phyloP scores from a whole-genome alignment of 2,888 invertebrate species.

The Mechanitis messenoides region DNA sequence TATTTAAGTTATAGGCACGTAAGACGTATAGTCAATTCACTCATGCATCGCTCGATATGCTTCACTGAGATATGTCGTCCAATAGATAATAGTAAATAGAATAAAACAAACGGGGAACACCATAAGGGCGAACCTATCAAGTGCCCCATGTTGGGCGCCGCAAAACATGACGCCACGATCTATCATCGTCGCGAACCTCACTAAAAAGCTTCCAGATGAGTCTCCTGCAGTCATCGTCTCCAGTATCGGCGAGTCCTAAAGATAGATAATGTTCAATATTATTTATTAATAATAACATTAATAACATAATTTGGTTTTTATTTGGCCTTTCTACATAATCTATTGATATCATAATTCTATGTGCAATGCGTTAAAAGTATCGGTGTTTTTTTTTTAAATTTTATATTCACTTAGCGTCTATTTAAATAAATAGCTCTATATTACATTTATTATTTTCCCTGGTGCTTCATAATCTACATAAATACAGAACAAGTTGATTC shows the following conservation, averaged over 20 bases:
- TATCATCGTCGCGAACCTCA: slow-evolving; percentile 58
- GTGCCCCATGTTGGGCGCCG: slow-evolving; percentile 77
- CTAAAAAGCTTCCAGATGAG: slow-evolving; percentile 44
- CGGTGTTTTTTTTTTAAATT: slow-evolving; percentile 15
- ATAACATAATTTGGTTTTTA: neutral
- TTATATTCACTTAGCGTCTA: neutral
- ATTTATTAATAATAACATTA: too few relatives aligned
- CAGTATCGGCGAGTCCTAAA: slow-evolving; percentile 67
- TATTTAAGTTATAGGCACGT: slow-evolving; percentile 18
- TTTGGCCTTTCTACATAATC: slow-evolving; percentile 10
- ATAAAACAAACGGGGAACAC: slow-evolving; percentile 77
- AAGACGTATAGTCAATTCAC: slow-evolving; percentile 32
- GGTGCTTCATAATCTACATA: neutral
- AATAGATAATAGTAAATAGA: slow-evolving; percentile 76
- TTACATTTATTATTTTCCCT: neutral
- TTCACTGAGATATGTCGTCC: slow-evolving; percentile 79
- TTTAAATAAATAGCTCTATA: neutral
- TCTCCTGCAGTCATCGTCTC: slow-evolving; percentile 56
- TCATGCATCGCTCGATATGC: slow-evolving; percentile 57
- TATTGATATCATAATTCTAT: slow-evolving; percentile 7
- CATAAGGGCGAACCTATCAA: slow-evolving; percentile 78
- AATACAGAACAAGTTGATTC: neutral
- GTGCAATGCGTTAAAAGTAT: slow-evolving; percentile 27
- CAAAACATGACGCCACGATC: slow-evolving; percentile 78
- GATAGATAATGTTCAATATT: slow-evolving; percentile 17